These are phyloP conservation scores for Idaea straminata DNA, from an alignment of 2,888 invertebrate species.

Conservation along the genomic window DNA sequence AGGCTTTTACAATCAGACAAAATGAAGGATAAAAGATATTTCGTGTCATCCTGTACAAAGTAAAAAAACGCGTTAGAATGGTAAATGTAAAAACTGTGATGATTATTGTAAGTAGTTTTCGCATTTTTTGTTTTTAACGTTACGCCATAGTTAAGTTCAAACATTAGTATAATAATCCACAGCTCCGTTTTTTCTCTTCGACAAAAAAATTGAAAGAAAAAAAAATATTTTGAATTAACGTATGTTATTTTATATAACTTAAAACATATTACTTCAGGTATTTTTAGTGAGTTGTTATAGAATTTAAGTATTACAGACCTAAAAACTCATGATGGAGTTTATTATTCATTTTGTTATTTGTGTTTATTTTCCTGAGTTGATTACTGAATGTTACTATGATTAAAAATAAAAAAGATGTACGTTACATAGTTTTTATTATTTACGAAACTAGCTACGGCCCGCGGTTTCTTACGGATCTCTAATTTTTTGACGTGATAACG, in stretches of 20 bases:
- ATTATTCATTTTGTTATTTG: conserved; percentile 2
- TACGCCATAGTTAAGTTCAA: conserved; percentile 12
- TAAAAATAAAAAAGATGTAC: neutral
- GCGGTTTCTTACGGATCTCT: no score
- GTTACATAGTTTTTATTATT: neutral
- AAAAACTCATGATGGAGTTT: neutral
- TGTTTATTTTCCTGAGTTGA: conserved; percentile 4
- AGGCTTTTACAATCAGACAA: no score
- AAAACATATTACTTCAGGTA: neutral
- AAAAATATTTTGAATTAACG: neutral
- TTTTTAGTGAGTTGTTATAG: neutral
- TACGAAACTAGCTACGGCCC: neutral
- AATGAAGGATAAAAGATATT: no score
- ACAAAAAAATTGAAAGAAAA: neutral
- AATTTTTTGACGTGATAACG: no score
- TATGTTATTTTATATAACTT: neutral
- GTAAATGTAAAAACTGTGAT: conserved; percentile 65
- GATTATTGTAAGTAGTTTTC: conserved; percentile 61
- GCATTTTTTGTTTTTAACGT: conserved; percentile 28
- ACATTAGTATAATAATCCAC: neutral
- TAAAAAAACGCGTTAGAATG: conserved; percentile 25
- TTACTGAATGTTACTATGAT: neutral
- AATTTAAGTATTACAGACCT: neutral
- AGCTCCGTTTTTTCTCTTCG: neutral
- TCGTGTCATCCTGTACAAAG: conserved; percentile 12